Conservation (phyloP, 2,888 invertebrate species). For the Sarcophaga variegata region DNA sequence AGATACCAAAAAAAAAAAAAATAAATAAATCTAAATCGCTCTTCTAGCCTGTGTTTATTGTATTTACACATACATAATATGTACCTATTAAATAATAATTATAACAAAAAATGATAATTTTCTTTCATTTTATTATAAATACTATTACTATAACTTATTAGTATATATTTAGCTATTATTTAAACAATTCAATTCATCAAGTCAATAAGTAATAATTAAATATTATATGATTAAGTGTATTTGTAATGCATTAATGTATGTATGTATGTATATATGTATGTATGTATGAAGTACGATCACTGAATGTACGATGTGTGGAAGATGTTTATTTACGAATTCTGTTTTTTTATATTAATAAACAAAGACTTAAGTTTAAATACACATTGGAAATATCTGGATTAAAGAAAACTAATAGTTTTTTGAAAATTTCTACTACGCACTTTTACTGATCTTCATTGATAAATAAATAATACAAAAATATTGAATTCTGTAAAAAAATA, state of each 20-base stretch:
- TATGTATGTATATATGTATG: conserved; percentile 15
- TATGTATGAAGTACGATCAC: conserved; percentile 12
- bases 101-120: conserved; percentile 39
- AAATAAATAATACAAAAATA: conserved; percentile 3
- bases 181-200: conserved; percentile 43
- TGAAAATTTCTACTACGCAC: not conserved
- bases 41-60: conserved; percentile 23
- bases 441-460: not conserved
- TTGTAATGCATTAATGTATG: not conserved
- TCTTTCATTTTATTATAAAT: conserved; percentile 66
- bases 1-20: not conserved
- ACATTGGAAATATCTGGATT: too few relatives aligned
- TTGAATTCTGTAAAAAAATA: not conserved
- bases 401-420: too few relatives aligned
- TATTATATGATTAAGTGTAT: conserved; percentile 44
- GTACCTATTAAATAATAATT: not conserved
- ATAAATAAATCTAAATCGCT: not conserved
- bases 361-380: too few relatives aligned
- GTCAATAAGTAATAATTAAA: conserved; percentile 54
- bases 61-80: conserved; percentile 43
- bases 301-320: conserved; percentile 30
- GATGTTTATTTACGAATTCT: conserved; percentile 21
- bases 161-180: conserved; percentile 71
- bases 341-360: not conserved
- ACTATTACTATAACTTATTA: conserved; percentile 54